Evolutionary conservation across 2,797 vertebrate genomes (phyloP).

Genomic region (Dermochelys coriacea): DNA sequence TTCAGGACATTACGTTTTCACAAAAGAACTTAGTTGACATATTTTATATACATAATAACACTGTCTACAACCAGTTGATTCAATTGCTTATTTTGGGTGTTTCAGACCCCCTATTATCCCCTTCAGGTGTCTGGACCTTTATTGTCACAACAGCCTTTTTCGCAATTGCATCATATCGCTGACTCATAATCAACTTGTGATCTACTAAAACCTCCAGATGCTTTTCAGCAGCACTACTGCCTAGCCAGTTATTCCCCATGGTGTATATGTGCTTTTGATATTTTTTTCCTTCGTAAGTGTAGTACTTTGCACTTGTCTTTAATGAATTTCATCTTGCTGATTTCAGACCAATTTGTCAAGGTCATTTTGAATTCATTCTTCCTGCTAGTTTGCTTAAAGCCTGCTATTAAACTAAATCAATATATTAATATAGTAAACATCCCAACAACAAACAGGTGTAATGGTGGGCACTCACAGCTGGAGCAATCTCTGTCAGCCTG

Average conservation of each 20-base stretch:
- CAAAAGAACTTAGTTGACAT: not conserved
- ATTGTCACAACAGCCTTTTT: not conserved
- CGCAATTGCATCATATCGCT: not conserved
- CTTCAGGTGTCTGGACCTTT: not conserved
- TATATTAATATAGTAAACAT: not conserved
- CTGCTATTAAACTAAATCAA: not conserved
- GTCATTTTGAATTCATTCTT: not conserved
- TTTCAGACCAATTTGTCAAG: not conserved
- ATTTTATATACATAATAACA: not conserved
- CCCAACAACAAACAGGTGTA: not conserved
- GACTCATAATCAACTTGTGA: not conserved
- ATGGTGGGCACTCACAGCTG: not conserved
- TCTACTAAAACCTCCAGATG: not conserved
- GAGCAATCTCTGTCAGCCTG: not conserved
- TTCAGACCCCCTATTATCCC: not conserved
- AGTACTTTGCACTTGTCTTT: not conserved
- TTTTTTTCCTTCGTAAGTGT: not conserved
- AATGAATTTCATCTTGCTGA: not conserved
- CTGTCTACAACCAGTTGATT: not conserved
- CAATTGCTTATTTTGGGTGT: not conserved
- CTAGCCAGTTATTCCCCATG: not conserved
- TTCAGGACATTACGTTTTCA: not conserved
- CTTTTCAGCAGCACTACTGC: not conserved
- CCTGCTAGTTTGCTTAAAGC: not conserved
- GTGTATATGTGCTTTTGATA: not conserved